phyloP scores from a whole-genome alignment of 1,140 invertebrate genomes.

The Amyelois transitella region DNA sequence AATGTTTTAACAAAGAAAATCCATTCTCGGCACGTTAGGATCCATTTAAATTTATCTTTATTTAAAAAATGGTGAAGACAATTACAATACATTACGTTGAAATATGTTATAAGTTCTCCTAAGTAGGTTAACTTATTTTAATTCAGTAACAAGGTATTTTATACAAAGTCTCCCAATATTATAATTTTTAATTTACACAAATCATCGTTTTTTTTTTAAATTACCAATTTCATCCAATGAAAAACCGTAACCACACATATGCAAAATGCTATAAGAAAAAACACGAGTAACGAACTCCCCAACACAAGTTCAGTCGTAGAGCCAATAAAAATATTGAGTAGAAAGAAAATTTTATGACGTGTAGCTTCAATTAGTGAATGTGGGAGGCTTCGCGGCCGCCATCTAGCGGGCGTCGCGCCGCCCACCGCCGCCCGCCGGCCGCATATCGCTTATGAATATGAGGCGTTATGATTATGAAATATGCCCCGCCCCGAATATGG shows the following conservation, averaged over 20 bases:
- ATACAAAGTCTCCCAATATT: too few relatives aligned
- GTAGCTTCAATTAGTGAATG: conserved; percentile 66
- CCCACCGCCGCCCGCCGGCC: conserved; percentile 40
- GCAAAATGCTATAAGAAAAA: neutral
- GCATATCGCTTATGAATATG: conserved; percentile 73
- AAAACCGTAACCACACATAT: neutral
- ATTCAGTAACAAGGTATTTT: too few relatives aligned
- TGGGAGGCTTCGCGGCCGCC: conserved; percentile 68
- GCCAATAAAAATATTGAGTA: conserved; percentile 11
- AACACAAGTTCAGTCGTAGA: neutral
- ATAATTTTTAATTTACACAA: too few relatives aligned
- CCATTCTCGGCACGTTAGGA: too few relatives aligned
- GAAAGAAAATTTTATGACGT: conserved; percentile 67
- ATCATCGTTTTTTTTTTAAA: too few relatives aligned
- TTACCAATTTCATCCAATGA: neutral
- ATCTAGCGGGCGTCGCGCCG: conserved; percentile 66
- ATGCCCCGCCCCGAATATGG: conserved; percentile 75
- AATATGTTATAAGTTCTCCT: too few relatives aligned
- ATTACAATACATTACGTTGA: too few relatives aligned
- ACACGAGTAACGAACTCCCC: neutral
- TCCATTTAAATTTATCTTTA: too few relatives aligned
- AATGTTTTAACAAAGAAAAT: too few relatives aligned
- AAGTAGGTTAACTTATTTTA: too few relatives aligned
- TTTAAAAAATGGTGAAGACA: too few relatives aligned
- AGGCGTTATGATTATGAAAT: conserved; percentile 76